phyloP scores from a whole-genome alignment of 1,140 invertebrate genomes.

The Anagrus nilaparvatae region DNA sequence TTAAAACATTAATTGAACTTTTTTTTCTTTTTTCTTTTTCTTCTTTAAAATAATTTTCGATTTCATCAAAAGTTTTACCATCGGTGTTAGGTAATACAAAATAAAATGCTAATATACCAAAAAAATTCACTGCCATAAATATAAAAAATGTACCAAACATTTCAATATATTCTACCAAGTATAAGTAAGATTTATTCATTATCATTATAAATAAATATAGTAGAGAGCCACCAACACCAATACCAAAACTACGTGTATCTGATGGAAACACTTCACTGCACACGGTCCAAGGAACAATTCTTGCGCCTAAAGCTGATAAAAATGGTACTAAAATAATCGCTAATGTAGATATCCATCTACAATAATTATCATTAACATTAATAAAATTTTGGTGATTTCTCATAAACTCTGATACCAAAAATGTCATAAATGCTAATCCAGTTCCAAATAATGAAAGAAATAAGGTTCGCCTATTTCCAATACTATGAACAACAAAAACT shows the following conservation, averaged over 20 bases:
- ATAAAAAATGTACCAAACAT: background rate
- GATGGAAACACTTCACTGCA: background rate
- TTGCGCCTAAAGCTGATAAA: background rate
- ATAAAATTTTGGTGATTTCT: too few relatives aligned
- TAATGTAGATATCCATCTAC: background rate
- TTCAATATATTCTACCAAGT: background rate
- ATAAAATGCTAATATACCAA: background rate
- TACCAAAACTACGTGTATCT: background rate
- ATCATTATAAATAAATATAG: background rate
- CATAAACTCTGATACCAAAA: too few relatives aligned
- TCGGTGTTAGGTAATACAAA: constrained; percentile 4
- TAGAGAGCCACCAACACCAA: background rate
- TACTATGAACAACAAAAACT: background rate
- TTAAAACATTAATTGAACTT: too few relatives aligned
- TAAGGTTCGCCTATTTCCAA: background rate
- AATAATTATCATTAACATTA: background rate
- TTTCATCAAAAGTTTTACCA: background rate
- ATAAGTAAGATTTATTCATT: background rate
- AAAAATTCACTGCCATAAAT: background rate
- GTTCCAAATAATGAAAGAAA: background rate
- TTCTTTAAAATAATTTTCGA: too few relatives aligned
- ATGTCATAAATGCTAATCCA: too few relatives aligned
- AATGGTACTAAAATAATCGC: background rate
- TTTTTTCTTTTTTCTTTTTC: too few relatives aligned
- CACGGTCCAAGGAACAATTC: background rate